Conservation (phyloP, 2,797 vertebrate species). For the Rallus crepitans region DNA sequence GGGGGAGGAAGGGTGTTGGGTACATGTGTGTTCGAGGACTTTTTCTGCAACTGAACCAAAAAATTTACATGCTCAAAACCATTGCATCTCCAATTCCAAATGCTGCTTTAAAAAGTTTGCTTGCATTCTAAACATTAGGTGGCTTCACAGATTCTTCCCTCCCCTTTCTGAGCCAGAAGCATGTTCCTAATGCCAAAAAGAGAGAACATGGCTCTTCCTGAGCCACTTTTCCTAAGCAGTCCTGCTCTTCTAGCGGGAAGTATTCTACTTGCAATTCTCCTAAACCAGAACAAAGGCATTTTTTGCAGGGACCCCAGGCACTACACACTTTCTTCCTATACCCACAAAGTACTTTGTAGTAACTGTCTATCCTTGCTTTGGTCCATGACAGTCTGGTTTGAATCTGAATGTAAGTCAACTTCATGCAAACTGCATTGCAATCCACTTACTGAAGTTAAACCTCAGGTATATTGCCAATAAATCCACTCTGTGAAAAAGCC, state of each 20-base stretch:
- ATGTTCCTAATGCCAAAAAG: background rate
- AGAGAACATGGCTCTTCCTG: background rate
- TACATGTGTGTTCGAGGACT: accelerated
- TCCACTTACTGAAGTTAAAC: background rate
- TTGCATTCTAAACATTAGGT: background rate
- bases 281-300: background rate
- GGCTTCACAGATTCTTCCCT: background rate
- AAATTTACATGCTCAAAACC: background rate
- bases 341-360: background rate
- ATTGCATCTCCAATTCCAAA: background rate
- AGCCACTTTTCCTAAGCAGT: background rate
- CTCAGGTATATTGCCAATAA: background rate
- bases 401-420: background rate
- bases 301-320: background rate
- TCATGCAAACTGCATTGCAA: accelerated
- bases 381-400: background rate
- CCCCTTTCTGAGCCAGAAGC: background rate
- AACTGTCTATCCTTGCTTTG: background rate
- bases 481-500: background rate
- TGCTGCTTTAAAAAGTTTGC: background rate
- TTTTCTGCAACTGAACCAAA: background rate
- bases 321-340: background rate
- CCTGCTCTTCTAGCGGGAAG: background rate
- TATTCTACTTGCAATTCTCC: accelerated
- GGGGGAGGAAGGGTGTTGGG: accelerated